Evolutionary conservation across 2,888 invertebrate species (phyloP).

Genomic region (Drosophila mercatorum): DNA sequence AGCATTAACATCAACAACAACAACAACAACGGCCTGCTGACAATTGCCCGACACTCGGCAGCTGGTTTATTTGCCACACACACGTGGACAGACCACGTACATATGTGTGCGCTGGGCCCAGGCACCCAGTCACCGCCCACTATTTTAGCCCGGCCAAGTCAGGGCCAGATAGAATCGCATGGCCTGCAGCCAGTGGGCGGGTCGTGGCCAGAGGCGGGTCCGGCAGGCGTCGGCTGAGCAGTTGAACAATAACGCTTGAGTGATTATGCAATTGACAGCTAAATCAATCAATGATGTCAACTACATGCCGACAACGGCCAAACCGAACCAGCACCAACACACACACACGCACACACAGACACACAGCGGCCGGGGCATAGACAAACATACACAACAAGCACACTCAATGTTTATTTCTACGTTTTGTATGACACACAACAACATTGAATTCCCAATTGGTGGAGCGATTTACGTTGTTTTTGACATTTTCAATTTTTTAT

Average conservation of each 20-base stretch:
- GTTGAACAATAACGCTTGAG: conserved; percentile 81
- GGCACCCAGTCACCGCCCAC: conserved; percentile 11
- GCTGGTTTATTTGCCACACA: conserved; percentile 75
- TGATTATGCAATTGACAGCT: conserved; percentile 84
- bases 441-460: conserved; percentile 46
- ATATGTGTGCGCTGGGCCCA: neutral
- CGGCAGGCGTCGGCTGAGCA: conserved; percentile 64
- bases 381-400: conserved; percentile 47
- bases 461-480: conserved; percentile 63
- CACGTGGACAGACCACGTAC: conserved; percentile 56
- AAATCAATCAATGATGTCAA: conserved; percentile 84
- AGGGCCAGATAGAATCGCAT: conserved; percentile 3
- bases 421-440: conserved; percentile 43
- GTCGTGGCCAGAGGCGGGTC: conserved; percentile 18
- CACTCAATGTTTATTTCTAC: conserved; percentile 54
- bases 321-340: conserved; percentile 30
- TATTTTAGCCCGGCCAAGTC: conserved; percentile 55
- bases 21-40: conserved; percentile 58
- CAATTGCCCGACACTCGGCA: conserved; percentile 77
- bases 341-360: conserved; percentile 18
- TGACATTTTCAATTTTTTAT: conserved; percentile 81
- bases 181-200: conserved; percentile 26
- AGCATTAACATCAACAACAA: conserved; percentile 44
- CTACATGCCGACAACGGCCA: conserved; percentile 71
- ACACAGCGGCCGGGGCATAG: conserved; percentile 16